Percentiles rank a stretch among this genome's conserved stretches.
phyloP scores from a whole-genome alignment of 2,113 vertebrate species.

The Percopsis transmontana region DNA sequence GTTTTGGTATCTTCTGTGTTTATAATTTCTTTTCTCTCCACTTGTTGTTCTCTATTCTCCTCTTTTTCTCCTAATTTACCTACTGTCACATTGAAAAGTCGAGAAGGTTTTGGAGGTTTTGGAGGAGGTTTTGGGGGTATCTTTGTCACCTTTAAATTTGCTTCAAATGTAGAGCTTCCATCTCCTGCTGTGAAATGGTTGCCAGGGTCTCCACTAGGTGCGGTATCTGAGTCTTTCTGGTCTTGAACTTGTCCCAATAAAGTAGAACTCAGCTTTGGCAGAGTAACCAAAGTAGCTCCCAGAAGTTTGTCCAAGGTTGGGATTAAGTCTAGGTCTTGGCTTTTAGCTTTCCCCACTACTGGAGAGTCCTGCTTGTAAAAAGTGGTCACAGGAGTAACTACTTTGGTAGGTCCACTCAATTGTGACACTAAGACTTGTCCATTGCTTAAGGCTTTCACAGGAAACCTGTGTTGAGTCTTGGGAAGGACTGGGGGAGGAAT shows the following conservation, averaged over 20 bases:
- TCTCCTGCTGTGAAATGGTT: not conserved
- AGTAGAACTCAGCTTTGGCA: not conserved
- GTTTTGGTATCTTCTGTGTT: not conserved
- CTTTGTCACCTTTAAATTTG: not conserved
- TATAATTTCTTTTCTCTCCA: not conserved
- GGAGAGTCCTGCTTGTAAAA: not conserved
- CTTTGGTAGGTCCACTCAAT: not conserved
- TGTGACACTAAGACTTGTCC: not conserved
- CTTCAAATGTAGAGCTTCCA: not conserved
- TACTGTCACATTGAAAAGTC: not conserved
- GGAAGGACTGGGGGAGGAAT: not conserved
- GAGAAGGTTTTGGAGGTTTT: not conserved
- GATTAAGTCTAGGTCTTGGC: not conserved
- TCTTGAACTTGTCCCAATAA: not conserved
- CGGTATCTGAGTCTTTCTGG: not conserved
- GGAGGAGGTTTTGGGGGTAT: not conserved
- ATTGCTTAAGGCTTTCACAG: not conserved
- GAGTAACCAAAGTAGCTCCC: not conserved
- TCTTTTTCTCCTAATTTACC: not conserved
- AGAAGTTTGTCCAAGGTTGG: not conserved
- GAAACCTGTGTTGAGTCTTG: not conserved
- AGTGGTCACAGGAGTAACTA: not conserved
- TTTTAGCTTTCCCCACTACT: not conserved
- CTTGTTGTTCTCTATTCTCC: not conserved
- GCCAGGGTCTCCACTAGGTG: no score